phyloP scores from a whole-genome alignment of 2,888 invertebrate genomes.

The Caenorhabditis afra region DNA sequence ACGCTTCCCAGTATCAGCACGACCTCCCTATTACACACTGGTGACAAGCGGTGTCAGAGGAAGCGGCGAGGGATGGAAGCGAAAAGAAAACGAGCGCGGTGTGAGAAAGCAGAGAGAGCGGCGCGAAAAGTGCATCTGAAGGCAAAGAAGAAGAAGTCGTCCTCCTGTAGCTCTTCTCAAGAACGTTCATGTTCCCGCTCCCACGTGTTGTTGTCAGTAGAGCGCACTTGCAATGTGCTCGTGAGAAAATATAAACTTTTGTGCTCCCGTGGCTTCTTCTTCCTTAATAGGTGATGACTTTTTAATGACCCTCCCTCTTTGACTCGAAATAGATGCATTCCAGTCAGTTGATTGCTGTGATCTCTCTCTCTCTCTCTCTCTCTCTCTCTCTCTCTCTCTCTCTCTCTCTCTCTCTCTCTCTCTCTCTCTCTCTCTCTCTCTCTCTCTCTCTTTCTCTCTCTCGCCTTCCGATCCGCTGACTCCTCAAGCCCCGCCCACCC shows the following conservation, averaged over 20 bases:
- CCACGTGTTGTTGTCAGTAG: too few relatives aligned
- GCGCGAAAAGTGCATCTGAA: too few relatives aligned
- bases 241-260: background rate
- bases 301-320: background rate
- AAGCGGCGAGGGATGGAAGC: too few relatives aligned
- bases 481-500: conserved; percentile 15
- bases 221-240: background rate
- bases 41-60: too few relatives aligned
- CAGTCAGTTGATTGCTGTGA: background rate
- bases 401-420: conserved; percentile 1
- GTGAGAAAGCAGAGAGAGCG: too few relatives aligned
- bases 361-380: conserved; percentile 6
- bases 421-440: conserved; percentile 7
- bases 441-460: background rate
- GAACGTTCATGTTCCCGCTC: too few relatives aligned
- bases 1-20: too few relatives aligned
- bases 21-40: too few relatives aligned
- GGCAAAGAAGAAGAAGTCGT: too few relatives aligned
- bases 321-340: background rate
- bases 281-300: background rate
- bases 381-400: background rate
- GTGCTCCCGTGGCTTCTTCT: conserved; percentile 1
- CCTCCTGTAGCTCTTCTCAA: too few relatives aligned
- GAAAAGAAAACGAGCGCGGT: too few relatives aligned
- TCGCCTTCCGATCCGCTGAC: background rate